These are phyloP conservation scores for Hylomyscus alleni DNA, from an alignment of 2,797 vertebrate genomes.

Conservation along the genomic window DNA sequence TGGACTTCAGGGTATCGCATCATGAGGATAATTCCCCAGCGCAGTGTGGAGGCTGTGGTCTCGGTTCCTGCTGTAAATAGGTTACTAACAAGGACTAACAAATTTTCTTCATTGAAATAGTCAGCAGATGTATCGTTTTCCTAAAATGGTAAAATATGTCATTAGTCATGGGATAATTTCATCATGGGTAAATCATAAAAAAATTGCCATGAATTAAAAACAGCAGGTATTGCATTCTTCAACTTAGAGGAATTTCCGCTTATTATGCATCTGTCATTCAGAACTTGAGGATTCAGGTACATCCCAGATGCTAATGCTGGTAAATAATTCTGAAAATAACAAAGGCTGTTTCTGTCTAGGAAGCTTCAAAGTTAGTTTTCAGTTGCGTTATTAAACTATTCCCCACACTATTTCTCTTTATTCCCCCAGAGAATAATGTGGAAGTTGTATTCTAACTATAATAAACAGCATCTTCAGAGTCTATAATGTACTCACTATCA, in stretches of 20 bases:
- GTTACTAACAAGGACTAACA: slow-evolving; percentile 81
- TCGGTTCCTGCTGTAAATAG: slow-evolving; percentile 88
- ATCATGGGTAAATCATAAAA: background rate
- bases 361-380: background rate
- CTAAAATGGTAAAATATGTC: slow-evolving; percentile 76
- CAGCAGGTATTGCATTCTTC: background rate
- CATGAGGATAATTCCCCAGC: slow-evolving; percentile 88
- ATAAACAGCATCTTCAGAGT: background rate
- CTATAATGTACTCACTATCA: background rate
- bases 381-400: background rate
- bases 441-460: background rate
- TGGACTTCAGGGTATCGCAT: slow-evolving; percentile 87
- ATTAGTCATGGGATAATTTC: slow-evolving; percentile 17
- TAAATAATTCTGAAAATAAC: background rate
- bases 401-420: background rate
- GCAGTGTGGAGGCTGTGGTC: slow-evolving; percentile 85
- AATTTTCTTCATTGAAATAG: slow-evolving; percentile 85
- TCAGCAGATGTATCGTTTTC: slow-evolving; percentile 80
- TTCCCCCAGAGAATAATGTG: background rate
- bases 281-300: background rate
- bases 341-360: background rate
- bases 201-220: background rate
- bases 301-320: background rate
- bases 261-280: background rate
- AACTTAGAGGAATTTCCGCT: background rate